Base-by-base conservation (phyloP, 2,888 invertebrate species). In the Ornithoptera priamus region DNA sequence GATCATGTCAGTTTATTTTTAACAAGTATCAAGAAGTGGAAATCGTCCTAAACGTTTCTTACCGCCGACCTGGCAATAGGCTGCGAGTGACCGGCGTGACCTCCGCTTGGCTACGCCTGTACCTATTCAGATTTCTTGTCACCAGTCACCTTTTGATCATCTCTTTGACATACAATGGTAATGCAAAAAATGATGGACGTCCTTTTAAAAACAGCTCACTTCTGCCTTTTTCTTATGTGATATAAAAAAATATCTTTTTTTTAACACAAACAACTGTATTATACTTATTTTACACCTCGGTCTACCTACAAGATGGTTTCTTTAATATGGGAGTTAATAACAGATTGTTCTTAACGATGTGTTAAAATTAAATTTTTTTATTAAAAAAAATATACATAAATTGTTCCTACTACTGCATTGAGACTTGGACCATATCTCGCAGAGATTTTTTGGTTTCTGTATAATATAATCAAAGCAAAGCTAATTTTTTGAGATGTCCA, bases 51-150 rank as follows among this genome's bases (percentile, higher is more conserved):
- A 74, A 69, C 72, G 72, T 74, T 73, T 74, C 72, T 72, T 73
- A 73, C 68, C 69, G 58, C 62, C 70, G 67, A 67, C 67, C 72
- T 72, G 67, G 70, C 67, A 58, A 71, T 70, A 71, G 72, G 71
- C 65, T 65, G 60, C 69, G 62, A 72, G 73, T 73, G 75, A 74
- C 75, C 75, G 75, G 69, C 83, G 81, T 82, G 87, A 87, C 85
- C 85, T 81, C 73, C 75, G 71, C 73, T 84, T 81, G 74, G 83
- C 78, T 80, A 84, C 80, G 80, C 74, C 69, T 71, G 65, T 71
- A 77, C 72, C 71, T 69, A 71, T 75, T 73, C 74, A 72, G 69
- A 72, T 73, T 73, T 75, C 75, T 72, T 72, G 69, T 71, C 71
- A 60, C 71, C 65, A 75, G 68, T 75, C 73, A 75, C 74, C 72